phyloP scores from a whole-genome alignment of 2,797 vertebrate genomes.

The Eremophila alpestris region DNA sequence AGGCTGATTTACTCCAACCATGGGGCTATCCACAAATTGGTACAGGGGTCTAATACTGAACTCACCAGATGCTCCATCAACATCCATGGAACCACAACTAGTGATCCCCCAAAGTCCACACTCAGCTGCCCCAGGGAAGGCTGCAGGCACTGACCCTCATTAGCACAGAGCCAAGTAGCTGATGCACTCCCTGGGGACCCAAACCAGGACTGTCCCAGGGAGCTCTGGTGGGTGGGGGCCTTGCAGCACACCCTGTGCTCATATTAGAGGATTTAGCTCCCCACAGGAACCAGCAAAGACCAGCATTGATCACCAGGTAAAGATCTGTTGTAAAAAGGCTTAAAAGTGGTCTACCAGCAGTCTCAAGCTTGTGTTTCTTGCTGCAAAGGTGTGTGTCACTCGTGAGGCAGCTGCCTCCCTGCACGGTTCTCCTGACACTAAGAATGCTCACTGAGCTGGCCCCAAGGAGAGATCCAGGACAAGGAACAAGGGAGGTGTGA shows the following conservation, averaged over 20 bases:
- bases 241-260: not conserved
- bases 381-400: not conserved
- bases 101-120: rapidly evolving
- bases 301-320: rapidly evolving
- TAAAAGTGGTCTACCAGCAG: too few species aligned
- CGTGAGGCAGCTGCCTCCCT: rapidly evolving
- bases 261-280: not conserved
- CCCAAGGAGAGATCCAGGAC: rapidly evolving
- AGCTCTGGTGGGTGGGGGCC: not conserved
- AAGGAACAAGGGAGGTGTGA: rapidly evolving
- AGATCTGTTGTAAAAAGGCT: not conserved
- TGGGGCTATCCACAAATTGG: not conserved
- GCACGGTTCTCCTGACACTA: too few species aligned
- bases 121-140: not conserved
- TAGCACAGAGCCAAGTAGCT: not conserved
- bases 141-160: not conserved
- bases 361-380: too few species aligned
- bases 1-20: not conserved
- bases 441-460: rapidly evolving
- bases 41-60: not conserved
- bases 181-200: rapidly evolving
- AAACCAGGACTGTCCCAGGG: not conserved
- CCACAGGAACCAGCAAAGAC: not conserved
- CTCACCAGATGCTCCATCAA: not conserved
- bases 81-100: not conserved